Conservation (phyloP, 2,113 vertebrate genomes). For the Pseudorhombus dupliciocellatus region DNA sequence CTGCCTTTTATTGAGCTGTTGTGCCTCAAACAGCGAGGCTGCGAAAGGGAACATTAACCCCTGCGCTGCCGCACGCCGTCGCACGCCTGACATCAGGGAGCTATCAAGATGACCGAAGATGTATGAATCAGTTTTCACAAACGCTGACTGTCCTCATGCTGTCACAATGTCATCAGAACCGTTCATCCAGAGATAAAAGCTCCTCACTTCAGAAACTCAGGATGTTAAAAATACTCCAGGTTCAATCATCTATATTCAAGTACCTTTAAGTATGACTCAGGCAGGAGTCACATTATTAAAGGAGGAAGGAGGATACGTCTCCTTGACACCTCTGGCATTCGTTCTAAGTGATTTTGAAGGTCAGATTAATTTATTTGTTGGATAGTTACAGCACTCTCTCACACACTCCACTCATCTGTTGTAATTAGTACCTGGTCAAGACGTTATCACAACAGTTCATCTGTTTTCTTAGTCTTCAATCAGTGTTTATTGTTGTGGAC, state of each 20-base stretch:
- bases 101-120: conserved; percentile 7
- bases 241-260: background rate
- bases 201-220: background rate
- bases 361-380: background rate
- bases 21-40: conserved; percentile 68
- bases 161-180: background rate
- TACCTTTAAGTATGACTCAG: background rate
- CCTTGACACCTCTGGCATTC: background rate
- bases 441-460: no score
- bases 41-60: conserved; percentile 62
- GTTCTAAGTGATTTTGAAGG: background rate
- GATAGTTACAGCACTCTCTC: background rate
- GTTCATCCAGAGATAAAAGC: background rate
- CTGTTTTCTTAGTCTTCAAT: no score
- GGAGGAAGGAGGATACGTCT: no score
- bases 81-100: background rate
- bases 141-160: background rate
- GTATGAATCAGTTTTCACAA: conserved; percentile 11
- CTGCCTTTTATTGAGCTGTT: conserved; percentile 82
- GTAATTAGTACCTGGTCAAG: background rate
- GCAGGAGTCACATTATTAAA: background rate
- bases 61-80: conserved; percentile 10
- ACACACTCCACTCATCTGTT: no score
- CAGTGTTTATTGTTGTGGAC: no score
- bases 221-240: background rate